phyloP scores from a whole-genome alignment of 1,140 invertebrate genomes.

The Caenorhabditis inopinata region DNA sequence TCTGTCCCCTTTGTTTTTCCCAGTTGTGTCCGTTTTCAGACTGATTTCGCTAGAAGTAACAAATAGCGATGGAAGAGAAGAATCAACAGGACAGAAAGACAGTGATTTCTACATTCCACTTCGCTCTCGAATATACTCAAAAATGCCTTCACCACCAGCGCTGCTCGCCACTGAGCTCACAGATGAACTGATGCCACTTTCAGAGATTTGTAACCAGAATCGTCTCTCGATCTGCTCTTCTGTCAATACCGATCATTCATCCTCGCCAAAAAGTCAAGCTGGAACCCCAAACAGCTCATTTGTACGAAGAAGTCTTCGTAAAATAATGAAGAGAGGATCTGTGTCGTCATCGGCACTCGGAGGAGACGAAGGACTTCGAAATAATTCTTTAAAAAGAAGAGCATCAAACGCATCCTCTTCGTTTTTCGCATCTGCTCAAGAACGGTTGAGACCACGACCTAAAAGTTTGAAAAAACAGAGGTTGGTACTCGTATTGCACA shows the following conservation, averaged over 20 bases:
- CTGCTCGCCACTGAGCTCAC: neutral
- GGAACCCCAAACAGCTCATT: neutral
- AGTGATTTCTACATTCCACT: neutral
- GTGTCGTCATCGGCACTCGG: neutral
- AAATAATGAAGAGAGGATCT: neutral
- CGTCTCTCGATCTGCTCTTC: neutral
- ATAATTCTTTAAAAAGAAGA: neutral
- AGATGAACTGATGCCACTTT: neutral
- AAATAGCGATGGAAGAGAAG: neutral
- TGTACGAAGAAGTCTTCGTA: conserved; percentile 4
- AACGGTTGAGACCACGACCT: neutral
- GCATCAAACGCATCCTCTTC: neutral
- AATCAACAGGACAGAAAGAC: too few relatives aligned
- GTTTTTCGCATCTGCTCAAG: neutral
- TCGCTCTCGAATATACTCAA: neutral
- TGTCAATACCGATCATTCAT: neutral
- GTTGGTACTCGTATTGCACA: too few relatives aligned
- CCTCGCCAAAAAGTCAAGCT: neutral
- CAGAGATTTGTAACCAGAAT: neutral
- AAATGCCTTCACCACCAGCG: neutral
- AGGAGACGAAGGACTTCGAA: neutral
- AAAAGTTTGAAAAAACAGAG: conserved; percentile 26
- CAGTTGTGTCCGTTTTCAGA: conserved; percentile 25
- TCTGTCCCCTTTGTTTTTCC: conserved; percentile 23
- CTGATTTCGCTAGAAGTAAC: neutral